Evolutionary conservation across 2,888 invertebrate species (phyloP), one percentile per base, ranked within the genome.

Genomic region (Sarcophaga subvicina): DNA sequence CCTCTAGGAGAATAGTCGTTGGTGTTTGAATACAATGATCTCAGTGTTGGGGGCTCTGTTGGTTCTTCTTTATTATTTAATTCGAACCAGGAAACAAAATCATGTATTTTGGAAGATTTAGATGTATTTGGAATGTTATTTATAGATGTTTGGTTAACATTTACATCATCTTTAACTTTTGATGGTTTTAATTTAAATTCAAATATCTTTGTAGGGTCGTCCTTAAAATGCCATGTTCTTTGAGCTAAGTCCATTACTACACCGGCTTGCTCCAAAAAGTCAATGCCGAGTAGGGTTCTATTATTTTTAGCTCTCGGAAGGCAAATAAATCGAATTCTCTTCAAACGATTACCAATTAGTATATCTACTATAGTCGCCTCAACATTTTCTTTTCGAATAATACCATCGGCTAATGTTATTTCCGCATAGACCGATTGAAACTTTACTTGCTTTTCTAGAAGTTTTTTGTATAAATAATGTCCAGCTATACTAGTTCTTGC

Each of bases 291-390:
- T 14, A 81, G 54, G 2, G 80, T 85, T 66, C 77, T 64, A 37
- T 78, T 85, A 22, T 70, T 62, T 37, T 20, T 71, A 45, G 73
- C 72, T 12, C 45, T 71, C 62, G 77, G 60, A 22, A 83, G 47
- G 14, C 66, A 83, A 25, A 83, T 54, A 59, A 91, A 89, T 77
- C 88, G 62, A 14, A 85, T 80, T 78, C 85, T 62, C 45, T 88
- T 86, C 12, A 66, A n/a, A 1, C 71, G 80, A 14, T 70, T 79
- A 59, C 78, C 80, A 62, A 86, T 49, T 1, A 86, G n/a, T 77
- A 45, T n/a, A n/a, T n/a, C n/a, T n/a, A n/a, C n/a, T 64, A 8
- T 72, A 11, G 83, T 73, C 14, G 72, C 60, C 17, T 49, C 60
- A 2, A 67, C 78, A 0, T 47, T 67, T 49, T 78, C 76, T 76